Evolutionary conservation across 1,140 invertebrate species (phyloP).

Genomic region (Hycleus cichorii): DNA sequence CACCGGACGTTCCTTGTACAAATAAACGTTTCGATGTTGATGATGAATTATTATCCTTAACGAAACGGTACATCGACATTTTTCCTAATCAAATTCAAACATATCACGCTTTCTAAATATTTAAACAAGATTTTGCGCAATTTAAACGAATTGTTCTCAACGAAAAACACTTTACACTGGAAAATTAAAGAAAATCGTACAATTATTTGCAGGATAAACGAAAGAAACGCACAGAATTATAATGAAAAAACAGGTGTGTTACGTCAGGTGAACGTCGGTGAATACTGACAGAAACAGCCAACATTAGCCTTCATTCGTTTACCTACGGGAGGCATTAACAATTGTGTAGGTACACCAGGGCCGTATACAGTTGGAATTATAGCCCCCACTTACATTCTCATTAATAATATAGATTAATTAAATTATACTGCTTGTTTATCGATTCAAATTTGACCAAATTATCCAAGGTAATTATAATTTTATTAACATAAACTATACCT

Average conservation of each 20-base stretch:
- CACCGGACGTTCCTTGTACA: slow-evolving; percentile 64
- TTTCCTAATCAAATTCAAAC: no score
- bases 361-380: slow-evolving; percentile 32
- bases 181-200: background rate
- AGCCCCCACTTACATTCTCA: background rate
- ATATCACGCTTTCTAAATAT: background rate
- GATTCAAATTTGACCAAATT: background rate
- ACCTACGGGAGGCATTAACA: slow-evolving; percentile 8
- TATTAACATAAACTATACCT: background rate
- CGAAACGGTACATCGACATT: slow-evolving; percentile 66
- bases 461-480: no score
- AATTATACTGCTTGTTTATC: background rate
- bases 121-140: background rate
- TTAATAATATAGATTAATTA: no score
- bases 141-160: background rate
- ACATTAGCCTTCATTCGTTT: slow-evolving; percentile 11
- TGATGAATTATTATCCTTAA: slow-evolving; percentile 48
- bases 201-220: slow-evolving; percentile 2
- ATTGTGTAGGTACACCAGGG: slow-evolving; percentile 29
- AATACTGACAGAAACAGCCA: slow-evolving; percentile 18
- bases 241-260: slow-evolving; percentile 29
- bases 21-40: slow-evolving; percentile 53
- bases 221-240: slow-evolving; percentile 1
- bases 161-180: background rate
- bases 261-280: slow-evolving; percentile 35